Conservation (phyloP, 2,888 invertebrate species). For the Calliphora vomitoria region DNA sequence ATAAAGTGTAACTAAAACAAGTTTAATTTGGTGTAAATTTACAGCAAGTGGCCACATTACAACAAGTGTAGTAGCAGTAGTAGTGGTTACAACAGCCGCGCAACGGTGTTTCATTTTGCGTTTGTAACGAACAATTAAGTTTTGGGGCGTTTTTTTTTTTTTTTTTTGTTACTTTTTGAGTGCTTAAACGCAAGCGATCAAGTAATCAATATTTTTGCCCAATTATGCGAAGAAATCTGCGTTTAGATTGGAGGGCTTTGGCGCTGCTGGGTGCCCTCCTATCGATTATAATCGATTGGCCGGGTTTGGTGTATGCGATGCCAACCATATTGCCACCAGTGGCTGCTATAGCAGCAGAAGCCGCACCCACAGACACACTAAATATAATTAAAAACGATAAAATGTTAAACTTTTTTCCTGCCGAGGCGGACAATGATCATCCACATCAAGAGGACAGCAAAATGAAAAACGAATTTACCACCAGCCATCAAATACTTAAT, state of each 20-base stretch:
- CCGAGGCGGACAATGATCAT: constrained; percentile 5
- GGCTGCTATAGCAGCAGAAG: constrained; percentile 57
- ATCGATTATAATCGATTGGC: constrained; percentile 83
- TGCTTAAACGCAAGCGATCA: constrained; percentile 58
- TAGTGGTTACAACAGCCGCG: constrained; percentile 37
- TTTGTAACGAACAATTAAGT: constrained; percentile 59
- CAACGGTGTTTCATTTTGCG: constrained; percentile 1
- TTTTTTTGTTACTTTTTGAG: constrained; percentile 36
- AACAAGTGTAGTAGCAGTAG: neutral
- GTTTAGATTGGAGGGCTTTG: constrained; percentile 84
- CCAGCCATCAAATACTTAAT: neutral
- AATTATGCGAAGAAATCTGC: constrained; percentile 84
- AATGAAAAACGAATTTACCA: constrained; percentile 54
- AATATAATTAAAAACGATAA: constrained; percentile 72
- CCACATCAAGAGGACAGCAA: constrained; percentile 15
- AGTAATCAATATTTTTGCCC: constrained; percentile 74
- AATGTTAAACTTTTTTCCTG: constrained; percentile 56
- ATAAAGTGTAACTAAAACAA: constrained; percentile 45
- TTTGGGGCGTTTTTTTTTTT: constrained; percentile 51
- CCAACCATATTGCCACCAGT: constrained; percentile 77
- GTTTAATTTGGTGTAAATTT: constrained; percentile 59
- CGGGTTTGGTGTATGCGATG: constrained; percentile 81
- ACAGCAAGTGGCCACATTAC: constrained; percentile 45
- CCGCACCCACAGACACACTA: constrained; percentile 54
- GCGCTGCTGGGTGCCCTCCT: constrained; percentile 85